Evolutionary conservation across 1,140 invertebrate species (phyloP).

Genomic region (Drosophila arawakana): DNA sequence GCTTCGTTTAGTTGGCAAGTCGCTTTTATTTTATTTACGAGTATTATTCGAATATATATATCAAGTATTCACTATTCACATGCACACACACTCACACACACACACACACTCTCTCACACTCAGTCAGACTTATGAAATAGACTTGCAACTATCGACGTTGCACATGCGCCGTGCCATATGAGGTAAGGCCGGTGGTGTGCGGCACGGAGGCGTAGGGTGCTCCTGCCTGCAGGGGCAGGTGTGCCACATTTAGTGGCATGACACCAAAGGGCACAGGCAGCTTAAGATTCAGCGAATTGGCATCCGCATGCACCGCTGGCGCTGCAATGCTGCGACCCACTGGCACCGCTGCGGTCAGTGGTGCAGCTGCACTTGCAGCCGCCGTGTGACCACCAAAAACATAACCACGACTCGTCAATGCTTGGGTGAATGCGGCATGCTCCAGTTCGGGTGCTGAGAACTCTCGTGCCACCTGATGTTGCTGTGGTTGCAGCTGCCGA

Average conservation of each 20-base stretch:
- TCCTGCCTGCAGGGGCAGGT: slow-evolving; percentile 74
- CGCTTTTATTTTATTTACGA: slow-evolving; percentile 57
- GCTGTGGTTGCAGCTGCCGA: slow-evolving; percentile 23
- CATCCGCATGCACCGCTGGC: slow-evolving; percentile 30
- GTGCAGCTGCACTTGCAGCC: slow-evolving; percentile 8
- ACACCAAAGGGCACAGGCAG: slow-evolving; percentile 74
- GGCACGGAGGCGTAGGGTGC: slow-evolving; percentile 70
- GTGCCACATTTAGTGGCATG: slow-evolving; percentile 71
- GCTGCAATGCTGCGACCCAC: slow-evolving; percentile 43
- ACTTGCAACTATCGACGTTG: slow-evolving; percentile 59
- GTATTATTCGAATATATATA: slow-evolving; percentile 28
- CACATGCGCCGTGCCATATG: slow-evolving; percentile 73
- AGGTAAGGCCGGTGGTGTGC: slow-evolving; percentile 70
- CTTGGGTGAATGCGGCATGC: slow-evolving; percentile 76
- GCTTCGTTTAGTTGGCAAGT: slow-evolving; percentile 28
- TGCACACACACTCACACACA: neutral
- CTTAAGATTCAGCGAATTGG: slow-evolving; percentile 72
- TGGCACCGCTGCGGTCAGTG: neutral
- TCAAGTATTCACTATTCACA: slow-evolving; percentile 26
- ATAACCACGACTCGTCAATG: slow-evolving; percentile 73
- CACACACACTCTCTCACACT: slow-evolving; percentile 7
- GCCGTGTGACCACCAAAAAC: slow-evolving; percentile 51
- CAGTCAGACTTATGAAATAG: slow-evolving; percentile 40
- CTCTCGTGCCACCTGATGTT: slow-evolving; percentile 50
- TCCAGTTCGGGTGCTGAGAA: slow-evolving; percentile 69